Base-by-base conservation (phyloP, 2,888 invertebrate genomes). In the Pristionchus fissidentatus region DNA sequence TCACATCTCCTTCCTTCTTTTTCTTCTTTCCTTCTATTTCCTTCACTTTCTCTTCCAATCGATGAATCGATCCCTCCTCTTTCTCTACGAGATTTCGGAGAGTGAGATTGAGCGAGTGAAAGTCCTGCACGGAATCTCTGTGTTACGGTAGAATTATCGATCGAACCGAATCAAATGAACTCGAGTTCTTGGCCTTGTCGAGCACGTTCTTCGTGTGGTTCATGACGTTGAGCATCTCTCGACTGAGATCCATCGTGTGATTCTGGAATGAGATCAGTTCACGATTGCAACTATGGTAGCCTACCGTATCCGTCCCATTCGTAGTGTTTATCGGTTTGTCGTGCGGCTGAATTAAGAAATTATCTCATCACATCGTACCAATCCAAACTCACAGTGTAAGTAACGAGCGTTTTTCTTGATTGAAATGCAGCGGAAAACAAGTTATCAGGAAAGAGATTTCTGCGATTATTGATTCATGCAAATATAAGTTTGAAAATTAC, bases 381-480 rank as follows among this genome's bases (percentile, higher is more conserved):
- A 7, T 70, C 41, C 3, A n/a, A 70, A 43, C 70, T 43, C 70
- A 70, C 70, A 70, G 43, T 70, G 38, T 10, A n/a, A 43, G 38
- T 38, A 35, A 41, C 43, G 15, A 38, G 70, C 26, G 70, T 70
- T 26, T 70, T 70, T 70, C 70, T 70, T 41, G 70, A 70, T 70
- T 52, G 77, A 77, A 77, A 77, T 22, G 77, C 35, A 46, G 77
- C 77, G 22, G 77, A 49, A 49, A 77, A 46, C 41, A 77, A 32
- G 35, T 77, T 77, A 32, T 77, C 77, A 49, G 77, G 77, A 22
- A 77, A 77, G n/a, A 77, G 77, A 49, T 52, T 77, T 52, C 77
- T 77, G 77, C 26, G 32, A 0, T 15, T 29, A 62, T 29, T 29
- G 4, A 62, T 35, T n/a, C 29, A 32, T 32, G 29, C 60, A 60